These are phyloP conservation scores for Notothenia coriiceps DNA, from an alignment of 2,113 vertebrate genomes.

Conservation along the genomic window DNA sequence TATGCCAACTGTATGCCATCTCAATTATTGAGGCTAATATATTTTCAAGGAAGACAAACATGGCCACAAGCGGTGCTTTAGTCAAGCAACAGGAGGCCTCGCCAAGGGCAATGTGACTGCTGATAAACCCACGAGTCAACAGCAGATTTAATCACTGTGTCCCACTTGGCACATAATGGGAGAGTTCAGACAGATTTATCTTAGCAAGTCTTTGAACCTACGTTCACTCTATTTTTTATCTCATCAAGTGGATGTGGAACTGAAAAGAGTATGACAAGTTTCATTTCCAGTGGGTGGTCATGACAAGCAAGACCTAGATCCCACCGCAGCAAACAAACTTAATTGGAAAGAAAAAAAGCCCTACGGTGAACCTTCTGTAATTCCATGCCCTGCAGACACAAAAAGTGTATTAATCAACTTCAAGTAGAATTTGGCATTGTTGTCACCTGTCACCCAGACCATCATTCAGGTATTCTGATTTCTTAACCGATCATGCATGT, in stretches of 20 bases:
- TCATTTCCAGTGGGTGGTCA: conserved; percentile 67
- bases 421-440: background rate
- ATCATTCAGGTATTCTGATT: conserved; percentile 15
- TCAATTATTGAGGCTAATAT: conserved; percentile 68
- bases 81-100: conserved; percentile 64
- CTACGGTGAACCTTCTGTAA: conserved; percentile 28
- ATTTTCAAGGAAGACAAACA: conserved; percentile 71
- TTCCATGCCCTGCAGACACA: conserved; percentile 52
- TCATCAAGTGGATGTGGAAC: conserved; percentile 51
- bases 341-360: conserved; percentile 69
- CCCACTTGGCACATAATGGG: conserved; percentile 73
- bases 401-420: background rate
- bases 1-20: conserved; percentile 45
- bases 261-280: conserved; percentile 68
- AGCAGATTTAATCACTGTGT: conserved; percentile 70
- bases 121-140: conserved; percentile 77
- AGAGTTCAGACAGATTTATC: conserved; percentile 66
- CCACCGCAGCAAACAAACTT: conserved; percentile 54
- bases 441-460: conserved; percentile 13
- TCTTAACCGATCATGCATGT: background rate
- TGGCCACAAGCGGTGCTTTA: conserved; percentile 62
- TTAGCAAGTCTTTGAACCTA: conserved; percentile 59
- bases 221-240: conserved; percentile 44
- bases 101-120: conserved; percentile 75
- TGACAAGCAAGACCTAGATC: conserved; percentile 55